Evolutionary conservation across 2,888 invertebrate species (phyloP).

Genomic region (Phanerotoma sp.): DNA sequence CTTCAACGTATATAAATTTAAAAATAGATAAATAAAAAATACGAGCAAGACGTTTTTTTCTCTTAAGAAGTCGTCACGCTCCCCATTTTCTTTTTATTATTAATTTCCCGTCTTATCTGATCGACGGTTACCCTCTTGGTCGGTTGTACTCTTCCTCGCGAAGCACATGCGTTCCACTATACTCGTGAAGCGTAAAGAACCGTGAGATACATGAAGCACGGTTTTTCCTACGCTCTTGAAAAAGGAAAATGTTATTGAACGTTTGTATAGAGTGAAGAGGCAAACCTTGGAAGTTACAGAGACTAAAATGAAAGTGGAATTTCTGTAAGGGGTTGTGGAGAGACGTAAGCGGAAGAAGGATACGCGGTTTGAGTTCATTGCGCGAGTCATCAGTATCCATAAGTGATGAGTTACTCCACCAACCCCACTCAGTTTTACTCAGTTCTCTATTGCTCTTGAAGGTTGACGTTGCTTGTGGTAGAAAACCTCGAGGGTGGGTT

Average conservation of each 20-base stretch:
- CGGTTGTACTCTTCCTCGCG: conserved; percentile 17
- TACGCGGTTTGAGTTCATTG: conserved; percentile 62
- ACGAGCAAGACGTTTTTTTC: conserved; percentile 4
- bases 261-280: conserved; percentile 35
- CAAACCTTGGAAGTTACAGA: conserved; percentile 40
- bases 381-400: conserved; percentile 75
- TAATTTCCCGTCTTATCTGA: conserved; percentile 28
- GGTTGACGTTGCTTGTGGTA: conserved; percentile 12
- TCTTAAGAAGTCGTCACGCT: conserved; percentile 6
- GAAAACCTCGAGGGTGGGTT: conserved; percentile 33
- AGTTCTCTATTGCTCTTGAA: conserved; percentile 20
- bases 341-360: conserved; percentile 27
- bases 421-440: conserved; percentile 23
- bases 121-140: conserved; percentile 16
- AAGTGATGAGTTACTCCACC: conserved; percentile 65
- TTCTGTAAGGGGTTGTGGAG: conserved; percentile 19
- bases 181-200: conserved; percentile 16
- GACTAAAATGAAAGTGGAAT: conserved; percentile 58
- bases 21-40: conserved; percentile 6
- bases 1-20: too few species aligned
- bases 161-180: neutral
- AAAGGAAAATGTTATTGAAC: conserved; percentile 53
- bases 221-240: conserved; percentile 26
- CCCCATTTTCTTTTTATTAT: conserved; percentile 30
- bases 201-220: conserved; percentile 28